Percentiles rank a stretch among this genome's conserved stretches.
phyloP scores from a whole-genome alignment of 2,113 vertebrate species.

The Pontoporia blainvillei region DNA sequence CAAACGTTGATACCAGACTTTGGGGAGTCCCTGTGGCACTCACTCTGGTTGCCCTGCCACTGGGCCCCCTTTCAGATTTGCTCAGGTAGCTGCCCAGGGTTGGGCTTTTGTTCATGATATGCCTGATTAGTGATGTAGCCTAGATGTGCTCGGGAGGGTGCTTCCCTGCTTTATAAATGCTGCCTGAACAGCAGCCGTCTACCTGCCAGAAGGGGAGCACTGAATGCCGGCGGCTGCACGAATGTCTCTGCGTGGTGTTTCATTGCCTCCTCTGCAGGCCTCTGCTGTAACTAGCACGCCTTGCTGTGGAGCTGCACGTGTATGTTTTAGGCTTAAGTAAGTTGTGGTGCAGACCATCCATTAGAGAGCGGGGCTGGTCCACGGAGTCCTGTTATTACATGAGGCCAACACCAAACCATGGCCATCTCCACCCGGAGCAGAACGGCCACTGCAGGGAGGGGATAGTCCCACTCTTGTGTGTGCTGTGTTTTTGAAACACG shows the following conservation, averaged over 20 bases:
- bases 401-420: neutral
- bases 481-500: neutral
- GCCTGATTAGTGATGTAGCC: neutral
- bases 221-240: neutral
- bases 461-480: too few species aligned
- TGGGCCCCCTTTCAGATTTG: neutral
- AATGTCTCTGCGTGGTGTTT: neutral
- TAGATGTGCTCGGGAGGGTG: neutral
- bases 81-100: neutral
- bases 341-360: neutral
- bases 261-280: neutral
- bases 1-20: neutral
- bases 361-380: neutral
- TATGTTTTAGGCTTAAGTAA: neutral
- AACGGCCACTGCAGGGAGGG: neutral
- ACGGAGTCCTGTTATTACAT: neutral
- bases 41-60: neutral
- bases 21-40: neutral
- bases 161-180: neutral
- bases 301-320: neutral
- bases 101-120: neutral
- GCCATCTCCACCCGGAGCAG: neutral
- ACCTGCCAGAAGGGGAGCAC: neutral
- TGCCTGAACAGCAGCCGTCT: neutral
- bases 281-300: neutral